These are phyloP conservation scores for Gobionotothen gibberifrons DNA, from an alignment of 2,797 vertebrate genomes.

Conservation along the genomic window DNA sequence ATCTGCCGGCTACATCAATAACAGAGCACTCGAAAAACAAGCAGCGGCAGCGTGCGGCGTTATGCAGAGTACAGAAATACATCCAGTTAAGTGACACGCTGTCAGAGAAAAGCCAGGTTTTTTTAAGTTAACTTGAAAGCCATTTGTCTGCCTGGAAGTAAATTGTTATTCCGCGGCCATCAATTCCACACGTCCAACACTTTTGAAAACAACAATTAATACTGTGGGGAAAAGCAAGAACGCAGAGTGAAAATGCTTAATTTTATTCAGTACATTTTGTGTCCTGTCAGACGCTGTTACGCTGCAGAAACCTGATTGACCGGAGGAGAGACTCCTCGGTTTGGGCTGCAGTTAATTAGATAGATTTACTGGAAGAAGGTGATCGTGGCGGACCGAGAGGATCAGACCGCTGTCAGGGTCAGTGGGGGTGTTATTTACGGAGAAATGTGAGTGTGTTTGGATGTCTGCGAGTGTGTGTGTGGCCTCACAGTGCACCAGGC, in stretches of 20 bases:
- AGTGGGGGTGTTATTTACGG: slow-evolving; percentile 67
- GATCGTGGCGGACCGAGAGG: slow-evolving; percentile 65
- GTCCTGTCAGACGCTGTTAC: slow-evolving; percentile 64
- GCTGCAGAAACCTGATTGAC: slow-evolving; percentile 46
- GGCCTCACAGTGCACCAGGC: slow-evolving; percentile 31
- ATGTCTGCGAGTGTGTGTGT: slow-evolving; percentile 26
- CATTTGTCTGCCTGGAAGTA: slow-evolving; percentile 46
- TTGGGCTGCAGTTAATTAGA: slow-evolving; percentile 73
- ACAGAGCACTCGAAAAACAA: slow-evolving; percentile 54
- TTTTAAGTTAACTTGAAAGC: slow-evolving; percentile 57
- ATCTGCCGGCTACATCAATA: slow-evolving; percentile 64
- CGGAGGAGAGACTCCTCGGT: slow-evolving; percentile 46
- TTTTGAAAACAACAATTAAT: slow-evolving; percentile 63
- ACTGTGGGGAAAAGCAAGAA: slow-evolving; percentile 18
- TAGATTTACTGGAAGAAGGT: slow-evolving; percentile 73
- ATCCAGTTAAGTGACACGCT: slow-evolving; percentile 49
- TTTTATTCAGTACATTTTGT: slow-evolving; percentile 59
- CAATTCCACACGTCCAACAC: slow-evolving; percentile 40
- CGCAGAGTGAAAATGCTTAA: slow-evolving; percentile 16
- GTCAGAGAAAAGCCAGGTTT: slow-evolving; percentile 47
- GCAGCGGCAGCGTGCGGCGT: slow-evolving; percentile 5
- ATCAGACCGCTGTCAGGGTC: slow-evolving; percentile 73
- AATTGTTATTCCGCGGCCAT: slow-evolving; percentile 43
- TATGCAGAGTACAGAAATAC: slow-evolving; percentile 32
- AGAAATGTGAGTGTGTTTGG: slow-evolving; percentile 22